Conservation (phyloP, 2,888 invertebrate species). For the Periphyllus acericola region DNA sequence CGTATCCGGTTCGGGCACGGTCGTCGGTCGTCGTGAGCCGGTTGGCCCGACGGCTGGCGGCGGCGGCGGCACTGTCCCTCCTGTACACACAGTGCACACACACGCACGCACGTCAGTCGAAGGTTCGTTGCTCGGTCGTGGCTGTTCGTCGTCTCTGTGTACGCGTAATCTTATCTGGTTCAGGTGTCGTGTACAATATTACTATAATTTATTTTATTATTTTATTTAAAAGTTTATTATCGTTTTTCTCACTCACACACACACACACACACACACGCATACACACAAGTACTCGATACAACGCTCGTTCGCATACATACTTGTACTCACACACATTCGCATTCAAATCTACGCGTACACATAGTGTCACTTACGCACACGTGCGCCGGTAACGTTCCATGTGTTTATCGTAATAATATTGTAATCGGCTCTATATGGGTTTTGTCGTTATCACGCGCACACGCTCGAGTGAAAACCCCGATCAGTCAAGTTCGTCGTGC, state of each 20-base stretch:
- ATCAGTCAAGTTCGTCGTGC: conserved; percentile 22
- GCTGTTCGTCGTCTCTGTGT: conserved; percentile 19
- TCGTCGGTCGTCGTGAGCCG: conserved; percentile 55
- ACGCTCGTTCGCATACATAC: neutral
- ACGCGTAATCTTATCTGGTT: conserved; percentile 53
- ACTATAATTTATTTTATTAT: neutral
- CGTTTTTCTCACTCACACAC: neutral
- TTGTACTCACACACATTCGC: neutral
- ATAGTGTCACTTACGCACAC: neutral
- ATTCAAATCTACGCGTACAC: neutral
- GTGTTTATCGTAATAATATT: conserved; percentile 24
- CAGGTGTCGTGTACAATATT: conserved; percentile 46
- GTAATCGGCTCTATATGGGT: conserved; percentile 26
- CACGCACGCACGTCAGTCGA: conserved; percentile 57
- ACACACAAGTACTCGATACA: neutral
- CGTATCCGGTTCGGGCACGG: conserved; percentile 60
- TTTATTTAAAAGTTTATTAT: conserved; percentile 36
- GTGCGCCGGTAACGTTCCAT: neutral
- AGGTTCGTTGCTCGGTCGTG: conserved; percentile 61
- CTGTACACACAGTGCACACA: conserved; percentile 49
- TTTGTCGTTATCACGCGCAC: conserved; percentile 18
- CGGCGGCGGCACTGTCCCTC: conserved; percentile 34
- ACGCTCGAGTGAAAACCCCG: conserved; percentile 19
- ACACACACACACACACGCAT: neutral
- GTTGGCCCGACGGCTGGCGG: conserved; percentile 36